Conservation (phyloP, 2,113 vertebrate species). For the Phyllostomus hastatus region DNA sequence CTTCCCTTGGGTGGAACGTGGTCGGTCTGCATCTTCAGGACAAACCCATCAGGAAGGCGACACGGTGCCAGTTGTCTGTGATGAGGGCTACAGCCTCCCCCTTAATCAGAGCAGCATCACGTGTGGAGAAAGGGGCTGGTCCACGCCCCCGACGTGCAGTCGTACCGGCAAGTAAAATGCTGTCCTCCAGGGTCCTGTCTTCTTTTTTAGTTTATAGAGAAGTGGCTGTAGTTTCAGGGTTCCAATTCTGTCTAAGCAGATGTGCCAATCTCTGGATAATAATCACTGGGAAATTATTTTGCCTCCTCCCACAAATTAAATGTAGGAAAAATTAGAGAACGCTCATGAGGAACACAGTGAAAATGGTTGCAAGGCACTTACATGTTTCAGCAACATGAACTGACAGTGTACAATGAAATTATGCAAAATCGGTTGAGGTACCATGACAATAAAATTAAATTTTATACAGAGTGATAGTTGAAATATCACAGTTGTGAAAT, state of each 20-base stretch:
- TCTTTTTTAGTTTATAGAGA: not conserved
- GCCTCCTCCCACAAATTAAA: not conserved
- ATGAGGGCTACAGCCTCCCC: not conserved
- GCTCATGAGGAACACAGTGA: not conserved
- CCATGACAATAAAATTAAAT: not conserved
- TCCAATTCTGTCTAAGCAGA: not conserved
- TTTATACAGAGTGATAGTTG: not conserved
- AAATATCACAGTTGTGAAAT: not conserved
- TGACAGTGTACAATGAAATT: not conserved
- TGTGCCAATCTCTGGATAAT: not conserved
- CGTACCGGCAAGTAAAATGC: not conserved
- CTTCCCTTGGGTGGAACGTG: constrained; percentile 33
- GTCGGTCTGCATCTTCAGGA: not conserved
- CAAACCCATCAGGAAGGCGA: not conserved
- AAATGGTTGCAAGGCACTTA: not conserved
- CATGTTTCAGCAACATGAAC: not conserved
- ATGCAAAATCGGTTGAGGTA: not conserved
- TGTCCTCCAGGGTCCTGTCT: not conserved
- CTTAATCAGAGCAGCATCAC: not conserved
- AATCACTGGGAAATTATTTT: not conserved
- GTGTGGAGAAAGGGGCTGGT: not conserved
- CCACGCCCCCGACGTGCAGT: not conserved
- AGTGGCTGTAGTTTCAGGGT: not conserved
- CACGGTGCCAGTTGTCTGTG: not conserved
- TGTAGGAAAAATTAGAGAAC: not conserved